phyloP scores from a whole-genome alignment of 2,888 invertebrate genomes.

The Calliscelio sp. region DNA sequence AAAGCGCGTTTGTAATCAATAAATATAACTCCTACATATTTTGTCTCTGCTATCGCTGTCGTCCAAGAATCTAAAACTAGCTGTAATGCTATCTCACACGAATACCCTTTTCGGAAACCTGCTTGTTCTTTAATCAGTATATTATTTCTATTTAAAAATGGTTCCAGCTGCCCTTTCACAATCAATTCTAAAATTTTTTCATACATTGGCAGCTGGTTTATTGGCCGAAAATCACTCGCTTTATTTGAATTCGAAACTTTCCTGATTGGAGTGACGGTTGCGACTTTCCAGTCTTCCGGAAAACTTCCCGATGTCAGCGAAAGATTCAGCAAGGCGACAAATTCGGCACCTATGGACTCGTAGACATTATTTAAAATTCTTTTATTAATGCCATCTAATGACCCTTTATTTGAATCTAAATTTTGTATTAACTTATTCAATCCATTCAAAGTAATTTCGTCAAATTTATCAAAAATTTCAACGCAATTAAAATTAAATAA shows the following conservation, averaged over 20 bases:
- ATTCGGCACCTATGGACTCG: conserved; percentile 13
- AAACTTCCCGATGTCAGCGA: not conserved
- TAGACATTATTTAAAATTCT: conserved; percentile 17
- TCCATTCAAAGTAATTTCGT: not conserved
- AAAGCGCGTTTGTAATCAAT: conserved; percentile 24
- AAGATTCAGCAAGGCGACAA: conserved; percentile 10
- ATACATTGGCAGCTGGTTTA: not conserved
- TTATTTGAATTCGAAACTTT: not conserved
- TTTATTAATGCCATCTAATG: conserved; percentile 8
- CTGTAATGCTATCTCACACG: not conserved
- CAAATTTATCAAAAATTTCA: conserved; percentile 27
- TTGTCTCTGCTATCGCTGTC: not conserved
- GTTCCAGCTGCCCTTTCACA: not conserved
- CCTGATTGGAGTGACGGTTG: not conserved
- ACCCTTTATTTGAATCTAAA: conserved; percentile 25
- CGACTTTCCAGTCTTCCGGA: not conserved
- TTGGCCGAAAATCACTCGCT: conserved; percentile 1
- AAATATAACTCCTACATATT: conserved; percentile 31
- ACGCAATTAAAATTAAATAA: conserved; percentile 37
- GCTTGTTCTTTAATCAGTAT: not conserved
- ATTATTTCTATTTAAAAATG: not conserved
- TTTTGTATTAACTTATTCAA: not conserved
- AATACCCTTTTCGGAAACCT: not conserved
- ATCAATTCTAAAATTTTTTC: not conserved
- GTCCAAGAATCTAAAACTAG: conserved; percentile 4